A percentile compares a stretch with the other conserved stretches of the same genome.
Conservation (phyloP, 2,113 vertebrate species). For the Climacteris rufus region DNA sequence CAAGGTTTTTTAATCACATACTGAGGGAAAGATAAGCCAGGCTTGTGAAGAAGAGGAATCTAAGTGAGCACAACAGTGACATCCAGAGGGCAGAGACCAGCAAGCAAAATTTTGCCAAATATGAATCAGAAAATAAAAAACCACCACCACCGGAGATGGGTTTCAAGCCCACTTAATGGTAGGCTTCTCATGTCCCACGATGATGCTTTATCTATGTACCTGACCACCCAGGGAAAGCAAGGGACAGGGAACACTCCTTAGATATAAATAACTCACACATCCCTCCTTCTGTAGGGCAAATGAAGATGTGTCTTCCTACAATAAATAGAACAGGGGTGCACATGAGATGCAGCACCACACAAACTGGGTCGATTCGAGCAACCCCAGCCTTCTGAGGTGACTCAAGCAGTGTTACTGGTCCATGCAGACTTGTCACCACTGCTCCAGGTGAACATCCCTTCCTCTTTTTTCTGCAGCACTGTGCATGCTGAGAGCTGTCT, state of each 20-base stretch:
- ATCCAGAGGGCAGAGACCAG: conserved; percentile 20
- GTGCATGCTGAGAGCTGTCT: neutral
- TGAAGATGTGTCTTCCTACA: neutral
- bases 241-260: neutral
- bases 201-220: neutral
- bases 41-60: neutral
- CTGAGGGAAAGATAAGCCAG: neutral
- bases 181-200: neutral
- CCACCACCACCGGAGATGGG: neutral
- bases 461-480: neutral
- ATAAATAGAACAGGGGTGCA: neutral
- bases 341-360: neutral
- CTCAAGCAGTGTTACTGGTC: neutral
- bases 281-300: neutral
- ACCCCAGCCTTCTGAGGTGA: too few relatives aligned
- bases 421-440: rapidly evolving
- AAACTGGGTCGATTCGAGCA: rapidly evolving
- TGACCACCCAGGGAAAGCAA: neutral
- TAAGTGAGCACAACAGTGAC: conserved; percentile 53
- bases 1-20: neutral
- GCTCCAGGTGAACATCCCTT: neutral
- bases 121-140: neutral
- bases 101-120: neutral
- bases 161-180: neutral
- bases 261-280: neutral